Percentiles rank a stretch among this genome's conserved stretches.
These are phyloP conservation scores for Propithecus deckenii DNA, from an alignment of 2,797 vertebrate species.

Conservation along the genomic window DNA sequence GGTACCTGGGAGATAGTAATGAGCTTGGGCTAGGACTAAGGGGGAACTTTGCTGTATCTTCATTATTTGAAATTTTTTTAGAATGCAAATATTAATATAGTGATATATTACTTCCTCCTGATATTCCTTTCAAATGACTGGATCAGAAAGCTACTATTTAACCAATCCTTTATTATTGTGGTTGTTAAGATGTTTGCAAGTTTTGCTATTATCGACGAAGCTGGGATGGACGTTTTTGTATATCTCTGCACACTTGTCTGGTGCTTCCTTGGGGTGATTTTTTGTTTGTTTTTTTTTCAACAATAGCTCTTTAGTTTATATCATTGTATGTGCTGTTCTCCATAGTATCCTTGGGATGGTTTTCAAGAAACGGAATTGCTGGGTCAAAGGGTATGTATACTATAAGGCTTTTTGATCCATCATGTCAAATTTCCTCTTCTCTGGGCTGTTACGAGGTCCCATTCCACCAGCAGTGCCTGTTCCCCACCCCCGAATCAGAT, in stretches of 20 bases:
- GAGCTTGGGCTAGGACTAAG: background rate
- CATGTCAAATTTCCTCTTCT: slow-evolving; percentile 29
- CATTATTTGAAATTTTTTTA: slow-evolving; percentile 39
- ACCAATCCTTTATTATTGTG: background rate
- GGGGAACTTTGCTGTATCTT: background rate
- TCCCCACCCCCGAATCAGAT: background rate
- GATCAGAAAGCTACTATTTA: slow-evolving; percentile 22
- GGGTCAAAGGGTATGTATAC: background rate
- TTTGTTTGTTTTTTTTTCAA: too few species aligned
- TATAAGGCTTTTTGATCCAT: slow-evolving; percentile 36
- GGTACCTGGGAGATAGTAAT: background rate
- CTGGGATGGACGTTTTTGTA: background rate
- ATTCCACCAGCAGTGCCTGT: background rate
- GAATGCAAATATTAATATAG: slow-evolving; percentile 34
- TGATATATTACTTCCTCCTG: background rate
- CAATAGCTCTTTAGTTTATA: too few species aligned
- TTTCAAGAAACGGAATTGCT: slow-evolving; percentile 28
- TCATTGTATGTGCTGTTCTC: too few species aligned
- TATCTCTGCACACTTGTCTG: background rate
- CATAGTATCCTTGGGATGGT: background rate
- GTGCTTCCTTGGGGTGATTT: slow-evolving; percentile 26
- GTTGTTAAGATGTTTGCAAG: slow-evolving; percentile 20
- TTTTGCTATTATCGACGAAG: slow-evolving; percentile 15
- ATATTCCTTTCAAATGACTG: slow-evolving; percentile 5
- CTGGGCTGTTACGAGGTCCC: background rate